These are phyloP conservation scores for Drosophila arawakana DNA, from an alignment of 1,140 invertebrate species.

Conservation along the genomic window DNA sequence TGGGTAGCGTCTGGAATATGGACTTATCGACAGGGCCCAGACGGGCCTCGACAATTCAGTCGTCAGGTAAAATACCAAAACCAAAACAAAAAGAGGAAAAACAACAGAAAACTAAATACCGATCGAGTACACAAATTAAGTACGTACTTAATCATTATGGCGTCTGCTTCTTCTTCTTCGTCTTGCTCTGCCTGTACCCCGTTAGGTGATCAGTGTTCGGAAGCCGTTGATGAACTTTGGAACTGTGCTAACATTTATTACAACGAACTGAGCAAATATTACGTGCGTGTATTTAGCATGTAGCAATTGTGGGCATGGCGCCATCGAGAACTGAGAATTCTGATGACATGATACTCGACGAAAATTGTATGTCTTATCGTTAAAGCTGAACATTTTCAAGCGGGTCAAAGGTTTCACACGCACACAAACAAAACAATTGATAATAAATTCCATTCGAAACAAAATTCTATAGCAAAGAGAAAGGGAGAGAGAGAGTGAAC, in stretches of 20 bases:
- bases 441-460: conserved; percentile 34
- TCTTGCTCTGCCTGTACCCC: background rate
- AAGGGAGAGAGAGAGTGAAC: background rate
- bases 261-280: conserved; percentile 50
- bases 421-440: conserved; percentile 38
- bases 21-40: conserved; percentile 22
- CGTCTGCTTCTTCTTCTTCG: background rate
- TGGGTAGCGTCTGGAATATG: conserved; percentile 15
- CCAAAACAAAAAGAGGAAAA: too few species aligned
- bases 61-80: too few species aligned
- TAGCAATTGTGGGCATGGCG: conserved; percentile 28
- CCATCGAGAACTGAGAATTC: conserved; percentile 17
- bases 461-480: background rate
- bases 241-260: conserved; percentile 33
- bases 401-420: conserved; percentile 46
- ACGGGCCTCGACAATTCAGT: conserved; percentile 6
- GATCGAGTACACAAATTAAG: conserved; percentile 3
- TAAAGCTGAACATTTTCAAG: background rate
- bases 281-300: conserved; percentile 34
- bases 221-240: conserved; percentile 29
- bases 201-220: conserved; percentile 11
- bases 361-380: conserved; percentile 10
- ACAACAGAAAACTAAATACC: too few species aligned
- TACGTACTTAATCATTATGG: conserved; percentile 14
- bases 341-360: conserved; percentile 29